A percentile compares a stretch with the other conserved stretches of the same genome.
These are phyloP conservation scores for Laterallus jamaicensis DNA, from an alignment of 2,113 vertebrate genomes.

Conservation along the genomic window DNA sequence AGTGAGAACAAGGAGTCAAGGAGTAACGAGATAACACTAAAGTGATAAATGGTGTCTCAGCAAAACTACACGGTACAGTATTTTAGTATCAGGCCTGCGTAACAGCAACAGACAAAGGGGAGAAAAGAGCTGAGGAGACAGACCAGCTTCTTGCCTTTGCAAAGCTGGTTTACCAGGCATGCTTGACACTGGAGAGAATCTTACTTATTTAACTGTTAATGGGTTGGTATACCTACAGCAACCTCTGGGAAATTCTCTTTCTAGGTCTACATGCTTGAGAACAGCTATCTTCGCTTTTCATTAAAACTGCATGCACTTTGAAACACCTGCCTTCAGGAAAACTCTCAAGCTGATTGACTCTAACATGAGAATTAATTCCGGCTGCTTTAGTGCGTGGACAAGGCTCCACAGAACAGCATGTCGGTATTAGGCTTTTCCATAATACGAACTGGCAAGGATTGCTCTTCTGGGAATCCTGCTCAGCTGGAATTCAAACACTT, in stretches of 20 bases:
- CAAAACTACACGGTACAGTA: neutral
- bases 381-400: conserved; percentile 4
- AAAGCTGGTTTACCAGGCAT: neutral
- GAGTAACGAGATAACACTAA: neutral
- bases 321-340: conserved; percentile 62
- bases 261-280: conserved; percentile 31
- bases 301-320: conserved; percentile 51
- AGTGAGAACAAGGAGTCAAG: neutral
- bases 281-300: conserved; percentile 44
- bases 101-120: neutral
- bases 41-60: neutral
- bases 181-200: conserved; percentile 33
- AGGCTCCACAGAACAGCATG: neutral
- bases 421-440: conserved; percentile 38
- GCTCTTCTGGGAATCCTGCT: conserved; percentile 58
- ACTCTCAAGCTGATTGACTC: conserved; percentile 56
- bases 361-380: conserved; percentile 68
- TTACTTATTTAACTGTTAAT: conserved; percentile 58
- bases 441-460: conserved; percentile 52
- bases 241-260: conserved; percentile 59
- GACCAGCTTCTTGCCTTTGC: neutral
- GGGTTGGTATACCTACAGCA: conserved; percentile 25
- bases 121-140: neutral
- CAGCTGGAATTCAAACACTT: conserved; percentile 32
- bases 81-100: neutral